Evolutionary conservation across 2,113 vertebrate genomes (phyloP).

Genomic region (Gallinago media): DNA sequence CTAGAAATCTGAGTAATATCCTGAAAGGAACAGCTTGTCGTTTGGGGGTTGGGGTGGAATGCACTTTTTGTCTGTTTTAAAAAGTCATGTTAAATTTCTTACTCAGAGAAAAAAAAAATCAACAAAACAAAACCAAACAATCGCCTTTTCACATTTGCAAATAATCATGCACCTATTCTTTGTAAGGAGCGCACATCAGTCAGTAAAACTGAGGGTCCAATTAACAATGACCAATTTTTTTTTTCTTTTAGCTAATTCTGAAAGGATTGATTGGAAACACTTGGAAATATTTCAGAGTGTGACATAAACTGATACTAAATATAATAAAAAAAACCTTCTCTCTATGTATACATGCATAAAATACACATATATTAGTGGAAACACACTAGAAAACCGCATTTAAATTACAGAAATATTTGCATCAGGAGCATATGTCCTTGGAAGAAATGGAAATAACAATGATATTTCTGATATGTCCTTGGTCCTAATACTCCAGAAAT

Average conservation of each 20-base stretch:
- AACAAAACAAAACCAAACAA: not conserved
- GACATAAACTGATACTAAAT: not conserved
- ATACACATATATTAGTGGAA: not conserved
- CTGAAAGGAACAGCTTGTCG: not conserved
- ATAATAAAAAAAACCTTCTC: not conserved
- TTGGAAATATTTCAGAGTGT: not conserved
- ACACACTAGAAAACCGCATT: not conserved
- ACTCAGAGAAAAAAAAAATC: not conserved
- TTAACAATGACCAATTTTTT: not conserved
- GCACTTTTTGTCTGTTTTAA: not conserved
- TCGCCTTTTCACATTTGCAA: not conserved
- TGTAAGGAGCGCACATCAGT: not conserved
- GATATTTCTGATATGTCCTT: not conserved
- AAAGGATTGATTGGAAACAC: not conserved
- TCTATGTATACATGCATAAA: not conserved
- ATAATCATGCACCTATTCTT: not conserved
- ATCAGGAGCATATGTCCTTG: not conserved
- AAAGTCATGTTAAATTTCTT: not conserved
- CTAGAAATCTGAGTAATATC: slow-evolving; percentile 17
- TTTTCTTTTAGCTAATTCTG: not conserved
- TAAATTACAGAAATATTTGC: not conserved
- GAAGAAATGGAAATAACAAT: not conserved
- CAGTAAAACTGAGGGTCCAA: not conserved
- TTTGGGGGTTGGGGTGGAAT: not conserved
- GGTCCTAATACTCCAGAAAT: not conserved